Evolutionary conservation across 2,113 vertebrate genomes (phyloP).

Genomic region (Amazona guildingii): DNA sequence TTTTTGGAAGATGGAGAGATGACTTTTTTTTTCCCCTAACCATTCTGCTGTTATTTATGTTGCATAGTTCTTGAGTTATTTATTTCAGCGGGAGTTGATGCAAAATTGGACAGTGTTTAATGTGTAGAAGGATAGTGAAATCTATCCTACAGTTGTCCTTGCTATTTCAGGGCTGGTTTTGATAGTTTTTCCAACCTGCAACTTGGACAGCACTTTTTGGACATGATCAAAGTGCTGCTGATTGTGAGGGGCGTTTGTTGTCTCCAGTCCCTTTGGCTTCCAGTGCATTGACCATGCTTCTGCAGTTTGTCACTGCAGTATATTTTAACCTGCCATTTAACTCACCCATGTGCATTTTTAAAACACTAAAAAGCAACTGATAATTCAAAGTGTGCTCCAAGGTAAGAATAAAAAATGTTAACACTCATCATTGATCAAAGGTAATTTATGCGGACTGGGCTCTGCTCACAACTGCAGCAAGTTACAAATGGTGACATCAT

Average conservation of each 20-base stretch:
- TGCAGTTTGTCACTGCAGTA: background rate
- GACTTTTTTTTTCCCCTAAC: background rate
- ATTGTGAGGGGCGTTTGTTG: background rate
- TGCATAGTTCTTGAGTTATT: conserved; percentile 17
- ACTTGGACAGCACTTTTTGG: background rate
- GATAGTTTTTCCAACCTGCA: background rate
- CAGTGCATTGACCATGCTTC: fast-evolving
- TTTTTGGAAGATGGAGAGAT: conserved; percentile 42
- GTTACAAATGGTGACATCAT: conserved; percentile 42
- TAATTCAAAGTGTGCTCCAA: background rate
- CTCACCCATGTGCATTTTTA: background rate
- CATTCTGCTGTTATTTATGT: conserved; percentile 54
- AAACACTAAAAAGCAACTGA: background rate
- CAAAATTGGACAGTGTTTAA: conserved; percentile 28
- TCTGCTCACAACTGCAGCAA: background rate
- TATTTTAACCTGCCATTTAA: background rate
- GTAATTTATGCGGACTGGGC: conserved; percentile 46
- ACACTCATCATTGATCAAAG: conserved; percentile 20
- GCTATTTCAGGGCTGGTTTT: background rate
- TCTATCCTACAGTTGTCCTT: conserved; percentile 41
- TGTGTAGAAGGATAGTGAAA: conserved; percentile 10
- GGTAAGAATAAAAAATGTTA: conserved; percentile 23
- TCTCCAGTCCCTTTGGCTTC: background rate
- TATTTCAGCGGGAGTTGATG: conserved; percentile 31
- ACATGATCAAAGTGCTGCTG: background rate